phyloP scores from a whole-genome alignment of 2,888 invertebrate genomes.

The Zaprionus lineosus region DNA sequence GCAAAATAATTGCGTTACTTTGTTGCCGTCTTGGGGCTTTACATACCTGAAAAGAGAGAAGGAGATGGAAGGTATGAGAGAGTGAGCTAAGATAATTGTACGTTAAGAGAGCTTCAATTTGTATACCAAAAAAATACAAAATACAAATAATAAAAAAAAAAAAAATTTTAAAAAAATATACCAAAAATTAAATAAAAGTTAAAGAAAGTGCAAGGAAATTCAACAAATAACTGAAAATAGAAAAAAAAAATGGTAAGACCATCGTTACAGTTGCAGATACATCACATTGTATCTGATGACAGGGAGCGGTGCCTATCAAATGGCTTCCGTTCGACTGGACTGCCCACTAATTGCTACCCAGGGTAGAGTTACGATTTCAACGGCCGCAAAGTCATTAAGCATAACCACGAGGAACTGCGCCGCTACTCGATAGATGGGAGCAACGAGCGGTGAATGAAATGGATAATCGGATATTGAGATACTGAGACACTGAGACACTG shows the following conservation, averaged over 20 bases:
- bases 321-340: conserved; percentile 47
- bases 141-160: too few species aligned
- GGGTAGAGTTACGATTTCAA: conserved; percentile 8
- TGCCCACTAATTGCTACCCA: conserved; percentile 44
- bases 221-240: too few species aligned
- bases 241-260: too few species aligned
- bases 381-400: conserved; percentile 43
- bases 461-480: too few species aligned
- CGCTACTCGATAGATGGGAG: too few species aligned
- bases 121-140: too few species aligned
- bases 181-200: too few species aligned
- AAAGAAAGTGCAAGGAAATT: too few species aligned
- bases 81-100: conserved; percentile 5
- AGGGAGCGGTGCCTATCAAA: conserved; percentile 31
- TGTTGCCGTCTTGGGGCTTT: background rate
- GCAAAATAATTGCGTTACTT: conserved; percentile 30
- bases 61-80: conserved; percentile 1
- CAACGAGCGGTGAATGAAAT: too few species aligned
- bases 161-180: too few species aligned
- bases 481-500: too few species aligned
- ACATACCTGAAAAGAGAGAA: conserved; percentile 47
- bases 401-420: conserved; percentile 19
- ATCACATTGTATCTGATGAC: conserved; percentile 13
- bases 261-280: too few species aligned
- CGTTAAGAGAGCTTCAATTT: conserved; percentile 23